Evolutionary conservation across 2,888 invertebrate species (phyloP), one percentile per base, ranked within the genome.

Genomic region (Drosophila colorata): DNA sequence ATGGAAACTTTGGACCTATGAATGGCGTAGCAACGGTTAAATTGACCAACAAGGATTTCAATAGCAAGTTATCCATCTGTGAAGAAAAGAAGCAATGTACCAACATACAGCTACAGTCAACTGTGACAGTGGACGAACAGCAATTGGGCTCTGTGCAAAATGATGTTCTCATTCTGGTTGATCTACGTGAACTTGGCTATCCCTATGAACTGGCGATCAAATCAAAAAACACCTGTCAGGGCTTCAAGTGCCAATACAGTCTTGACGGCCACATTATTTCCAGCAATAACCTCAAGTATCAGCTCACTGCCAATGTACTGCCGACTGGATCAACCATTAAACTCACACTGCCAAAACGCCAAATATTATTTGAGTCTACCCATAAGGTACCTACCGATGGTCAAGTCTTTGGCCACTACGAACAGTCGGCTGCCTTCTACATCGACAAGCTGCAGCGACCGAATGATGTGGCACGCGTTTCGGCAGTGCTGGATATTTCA

Each of bases 11-110:
- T 51, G 96, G 96, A 1, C 94, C 94, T 1, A 94, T 95, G 69
- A 96, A 95, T 74, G 94, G 95, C 60, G 95, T 89, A 0, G 94
- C 95, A 0, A 96, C 96, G 78, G 92, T 95, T 1, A 95, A 96
- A 78, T 90, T 95, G 51, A 95, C 96, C 41, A 95, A 95, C 91
- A 94, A 95, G 71, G 95, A 96, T 76, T 94, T 96, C 90, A 95
- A 95, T 84, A 93, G 94, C 47, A 94, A 95, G 13, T 93, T 95
- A 72, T 95, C 96, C 11, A 95, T 95, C 90, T 96, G 96, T 90
- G 96, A 96, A 78, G 95, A 96, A 89, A 96, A 95, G 92, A 95
- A 95, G 67, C 95, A 96, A 78, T 96, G 96, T 88, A 95, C 95
- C 0, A 95, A 96, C 85, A 93, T 95, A 20, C 96, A 96, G 82